Evolutionary conservation across 2,113 vertebrate species (phyloP), one percentile per base, ranked within the genome.

Genomic region (Psittacara wagleri): DNA sequence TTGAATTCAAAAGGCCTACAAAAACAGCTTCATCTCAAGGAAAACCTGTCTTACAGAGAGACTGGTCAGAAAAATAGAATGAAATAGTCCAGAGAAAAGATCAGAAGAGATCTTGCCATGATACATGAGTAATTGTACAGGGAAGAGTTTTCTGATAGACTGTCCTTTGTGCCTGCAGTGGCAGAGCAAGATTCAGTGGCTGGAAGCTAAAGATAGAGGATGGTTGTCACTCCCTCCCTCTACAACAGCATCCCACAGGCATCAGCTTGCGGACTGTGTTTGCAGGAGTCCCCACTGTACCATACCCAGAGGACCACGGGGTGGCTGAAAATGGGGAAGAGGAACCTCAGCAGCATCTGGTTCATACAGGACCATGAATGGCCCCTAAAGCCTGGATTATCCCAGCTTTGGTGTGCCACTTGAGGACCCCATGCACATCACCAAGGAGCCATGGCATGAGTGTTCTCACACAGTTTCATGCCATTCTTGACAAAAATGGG

Each of bases 231-330:
- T 68, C 22, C 18, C 23, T 88, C 31, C 12, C 75, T 7, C 29
- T 67, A 16, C 28, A 70, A 48, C 37, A 88, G 18, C 23, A 35
- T 37, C 19, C 15, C 28, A 23, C 2, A 39, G 28, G 20, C 61
- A 69, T 28, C 48, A 74, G 13, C 4, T 2, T 11, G 12, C 4
- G 28, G 39, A 11, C 4, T 66, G 25, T 0, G 0, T 35, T 70
- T 86, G 35, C 80, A 82, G 33, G 23, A 70, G 12, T 48, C 33
- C 46, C 25, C 35, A 17, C 23, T 52, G 27, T 19, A 25, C n/a
- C 62, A 20, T 11, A 52, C 9, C 29, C 62, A 72, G 39, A 37
- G 15, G 9, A 55, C 23, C 41, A 52, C 6, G 57, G 55, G 2
- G 14, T 62, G 33, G 6, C 19, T 37, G 28, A 55, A 77, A 25